Evolutionary conservation across 2,888 invertebrate genomes (phyloP), one percentile per base, ranked within the genome.

Genomic region (Archips crataeganus): DNA sequence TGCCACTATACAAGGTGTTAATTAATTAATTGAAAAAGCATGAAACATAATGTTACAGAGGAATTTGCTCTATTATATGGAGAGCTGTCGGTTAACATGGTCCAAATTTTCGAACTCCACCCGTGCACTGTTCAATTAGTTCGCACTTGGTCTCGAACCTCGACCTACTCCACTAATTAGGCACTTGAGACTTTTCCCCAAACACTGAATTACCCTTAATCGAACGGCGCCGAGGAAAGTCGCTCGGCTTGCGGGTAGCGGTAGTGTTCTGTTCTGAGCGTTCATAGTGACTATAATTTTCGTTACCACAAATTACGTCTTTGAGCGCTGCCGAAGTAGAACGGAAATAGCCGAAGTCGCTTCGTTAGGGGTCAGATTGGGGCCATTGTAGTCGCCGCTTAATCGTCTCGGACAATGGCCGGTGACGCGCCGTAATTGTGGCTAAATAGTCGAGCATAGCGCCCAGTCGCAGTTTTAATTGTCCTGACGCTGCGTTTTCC

Each of bases 231-330:
- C 54, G 23, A 63, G 34, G 51, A 42, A 60, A 65, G 49, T 54
- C 62, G 86, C 87, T 90, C 87, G 84, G 84, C 87, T 90, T 89
- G 86, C 89, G 89, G 89, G 86, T 86, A 87, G 85, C 85, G 85
- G 85, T 39, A 39, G 39, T 39, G 39, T 39, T 39, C 84, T 84
- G 82, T 39, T 49, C 54, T 80, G 85, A 23, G 23, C 85, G 86
- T 84, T 87, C 87, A 85, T 82, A 82, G 82, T 82, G 81, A 84
- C 86, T 85, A 87, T 91, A 90, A 91, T 90, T 91, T 90, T 87
- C 85, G 84, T 79, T 82, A 84, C 93, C 94, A 85, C 94, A 94
- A 94, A 94, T 94, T 92, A 91, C 89, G 90, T 92, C 93, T 94
- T 93, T 89, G 91, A 90, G 84, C 83, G 85, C 80, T 81, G 77